Base-by-base conservation (phyloP, 2,113 vertebrate genomes). In the Toxotes chatareus region DNA sequence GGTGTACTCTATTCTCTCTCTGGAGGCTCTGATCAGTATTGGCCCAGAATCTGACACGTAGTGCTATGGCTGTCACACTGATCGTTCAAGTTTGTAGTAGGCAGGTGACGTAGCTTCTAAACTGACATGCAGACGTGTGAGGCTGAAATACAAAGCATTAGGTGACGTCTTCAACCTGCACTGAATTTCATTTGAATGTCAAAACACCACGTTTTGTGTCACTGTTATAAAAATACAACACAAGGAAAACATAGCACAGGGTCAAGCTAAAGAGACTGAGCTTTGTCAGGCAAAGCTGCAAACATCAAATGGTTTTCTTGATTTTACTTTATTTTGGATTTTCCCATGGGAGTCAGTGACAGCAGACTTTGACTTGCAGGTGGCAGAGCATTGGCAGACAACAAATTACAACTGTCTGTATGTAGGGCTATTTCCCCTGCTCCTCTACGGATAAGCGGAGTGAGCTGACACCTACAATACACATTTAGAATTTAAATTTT, bases 1-100 rank as follows among this genome's bases (percentile, higher is more conserved):
- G n/a, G n/a, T n/a, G n/a, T n/a, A n/a, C n/a, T n/a, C n/a, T n/a
- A n/a, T n/a, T n/a, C n/a, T n/a, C n/a, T n/a, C n/a, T n/a, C n/a
- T n/a, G n/a, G n/a, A n/a, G n/a, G n/a, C n/a, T n/a, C n/a, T 62
- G 31, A 79, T 59, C 12, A 60, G 42, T 27, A 77, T 59, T n/a
- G 0, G 46, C 13, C 42, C 32, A 40, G 2, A 74, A 64, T 49
- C 44, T 53, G 65, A 60, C 46, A 60, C 51, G 34, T 47, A 42
- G 16, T 57, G 53, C 61, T 42, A 44, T 57, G 23, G 49, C 44
- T 42, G 55, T 57, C 4, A 19, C 16, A 31, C 4, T 12, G 17
- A 66, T 27, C 23, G 46, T 21, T 1, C 4, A 36, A 36, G 36
- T 40, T 40, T 7, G 7, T 9, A 8, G 7, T 27, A 27, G 27